Evolutionary conservation across 1,140 invertebrate species (phyloP), one percentile per base, ranked within the genome.

Genomic region (Pseudomyrmex cubaensis): DNA sequence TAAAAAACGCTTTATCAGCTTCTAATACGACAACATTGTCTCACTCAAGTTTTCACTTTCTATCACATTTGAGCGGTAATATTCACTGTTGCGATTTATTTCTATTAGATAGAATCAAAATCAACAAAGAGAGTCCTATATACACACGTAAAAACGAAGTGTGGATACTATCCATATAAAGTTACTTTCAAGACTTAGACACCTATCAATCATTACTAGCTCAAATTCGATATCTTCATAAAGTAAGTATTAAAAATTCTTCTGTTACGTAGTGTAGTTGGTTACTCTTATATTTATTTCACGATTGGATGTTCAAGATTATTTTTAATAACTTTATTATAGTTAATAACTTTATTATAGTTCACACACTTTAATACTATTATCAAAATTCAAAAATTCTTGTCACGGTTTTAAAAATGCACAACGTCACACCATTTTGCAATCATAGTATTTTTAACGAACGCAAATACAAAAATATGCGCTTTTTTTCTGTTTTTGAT

Each of bases 131-230:
- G 48, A 44, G 25, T 75, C 57, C 7, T 17, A 13, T 17, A 3
- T 70, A 70, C 44, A 70, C 15, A 52, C 5, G 35, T 82, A 82
- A 72, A 70, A 57, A 44, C 50, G 20, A 52, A 57, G 22, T 48
- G 46, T 44, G 2, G 1, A 73, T 62, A 62, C 25, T 50, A 15
- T 17, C 56, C 0, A 48, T 10, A 17, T 72, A 35, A 35, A 72
- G 2, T 62, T 52, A 22, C 56, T 52, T 35, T 62, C 25, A 56
- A 57, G 52, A 77, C 62, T 57, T 67, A 46, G 50, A 12, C 48
- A 12, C 13, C 0, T 50, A 5, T 35, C 35, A 5, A 35, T 35
- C 25, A n/a, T n/a, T n/a, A 5, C 4, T 35, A 5, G 35, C 5
- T 35, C 35, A 35, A 35, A 35, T 35, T 35, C 5, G 35, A 35